Evolutionary conservation across 2,797 vertebrate species (phyloP).

Genomic region (Propithecus perrieri): DNA sequence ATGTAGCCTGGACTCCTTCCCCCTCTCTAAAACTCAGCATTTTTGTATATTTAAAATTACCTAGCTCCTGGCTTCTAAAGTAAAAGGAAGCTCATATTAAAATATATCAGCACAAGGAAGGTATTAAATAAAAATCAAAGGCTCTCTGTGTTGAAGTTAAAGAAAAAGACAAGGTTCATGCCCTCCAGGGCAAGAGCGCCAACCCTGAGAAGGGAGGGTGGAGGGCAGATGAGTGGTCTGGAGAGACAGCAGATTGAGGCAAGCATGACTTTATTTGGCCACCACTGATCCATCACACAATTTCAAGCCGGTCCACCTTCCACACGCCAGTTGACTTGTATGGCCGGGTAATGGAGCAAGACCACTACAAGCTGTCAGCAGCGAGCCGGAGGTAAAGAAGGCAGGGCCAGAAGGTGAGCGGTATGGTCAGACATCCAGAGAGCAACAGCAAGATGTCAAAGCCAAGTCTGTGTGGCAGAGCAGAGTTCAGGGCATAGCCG

Average conservation of each 20-base stretch:
- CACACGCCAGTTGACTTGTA: slow-evolving; percentile 49
- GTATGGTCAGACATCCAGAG: not conserved
- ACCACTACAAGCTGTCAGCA: slow-evolving; percentile 64
- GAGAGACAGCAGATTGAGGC: slow-evolving; percentile 40
- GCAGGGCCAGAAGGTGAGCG: slow-evolving; percentile 56
- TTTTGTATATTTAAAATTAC: not conserved
- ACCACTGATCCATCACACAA: not conserved
- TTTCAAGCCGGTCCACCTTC: slow-evolving; percentile 48
- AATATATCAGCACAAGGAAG: not conserved
- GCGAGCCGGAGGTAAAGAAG: not conserved
- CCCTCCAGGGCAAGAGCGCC: not conserved
- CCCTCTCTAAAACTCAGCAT: not conserved
- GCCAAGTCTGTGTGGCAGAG: not conserved
- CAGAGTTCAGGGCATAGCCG: not conserved
- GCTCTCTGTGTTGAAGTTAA: not conserved
- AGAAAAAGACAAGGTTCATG: not conserved
- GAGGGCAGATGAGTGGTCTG: not conserved
- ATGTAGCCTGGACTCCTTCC: not conserved
- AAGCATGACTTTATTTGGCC: not conserved
- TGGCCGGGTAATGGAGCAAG: slow-evolving; percentile 33
- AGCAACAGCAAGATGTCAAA: slow-evolving; percentile 16
- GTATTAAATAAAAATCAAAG: slow-evolving; percentile 17
- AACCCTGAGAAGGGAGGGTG: not conserved
- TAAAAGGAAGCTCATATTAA: not conserved
- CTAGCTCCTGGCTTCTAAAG: not conserved